Evolutionary conservation across 2,113 vertebrate species (phyloP), one percentile per base, ranked within the genome.

Genomic region (Limnothrissa miodon): DNA sequence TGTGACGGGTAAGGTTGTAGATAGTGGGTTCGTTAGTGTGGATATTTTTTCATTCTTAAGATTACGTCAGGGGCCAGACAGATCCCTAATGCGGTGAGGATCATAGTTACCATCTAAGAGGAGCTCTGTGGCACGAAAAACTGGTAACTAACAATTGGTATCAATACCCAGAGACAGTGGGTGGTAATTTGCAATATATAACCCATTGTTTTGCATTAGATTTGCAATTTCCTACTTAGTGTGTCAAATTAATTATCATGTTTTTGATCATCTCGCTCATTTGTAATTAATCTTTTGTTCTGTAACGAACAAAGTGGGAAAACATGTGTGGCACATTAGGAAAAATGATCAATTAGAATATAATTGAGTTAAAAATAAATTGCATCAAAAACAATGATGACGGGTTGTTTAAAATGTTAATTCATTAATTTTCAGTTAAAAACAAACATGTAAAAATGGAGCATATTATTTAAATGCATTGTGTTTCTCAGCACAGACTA

Each of bases 351-450:
- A 90, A 94, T 95, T 95, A 94, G 84, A 92, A 89, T 89, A 85
- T 93, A 94, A 94, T 92, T 93, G 89, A 92, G 93, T 92, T 93
- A 94, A 95, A 94, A 95, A 94, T 93, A 94, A 92, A 84, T 88
- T 80, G 83, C 88, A 86, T 88, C 87, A 88, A 92, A 86, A 94
- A 94, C 89, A 92, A 90, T 92, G 90, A 92, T 89, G 89, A 90
- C 79, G 90, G 83, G 93, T 91, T 94, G 91, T 92, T 94, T 92
- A 94, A 94, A 86, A 93, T 94, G 91, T 93, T 92, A 94, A 94
- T 94, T 93, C 91, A 92, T 93, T 91, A 93, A 93, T 92, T 90
- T 87, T 84, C 81, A 84, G 82, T 87, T 90, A 90, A 92, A 93
- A 94, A 93, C 90, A 95, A 93, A 92, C 89, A 87, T 21, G 45